Conservation (phyloP, 2,888 invertebrate species). For the Steromphala cineraria region DNA sequence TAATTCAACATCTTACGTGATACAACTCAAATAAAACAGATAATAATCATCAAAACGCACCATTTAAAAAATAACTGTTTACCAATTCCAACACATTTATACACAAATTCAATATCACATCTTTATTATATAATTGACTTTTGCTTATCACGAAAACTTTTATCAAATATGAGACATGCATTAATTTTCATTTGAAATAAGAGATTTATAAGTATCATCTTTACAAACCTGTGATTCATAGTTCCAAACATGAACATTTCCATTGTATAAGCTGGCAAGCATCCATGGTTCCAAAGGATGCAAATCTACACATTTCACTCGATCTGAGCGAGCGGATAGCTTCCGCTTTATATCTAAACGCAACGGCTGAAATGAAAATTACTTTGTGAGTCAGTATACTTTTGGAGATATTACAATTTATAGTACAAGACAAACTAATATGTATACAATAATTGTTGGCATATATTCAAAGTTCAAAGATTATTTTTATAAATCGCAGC, state of each 20-base stretch:
- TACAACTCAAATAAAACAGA: too few relatives aligned
- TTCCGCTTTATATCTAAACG: slow-evolving; percentile 98
- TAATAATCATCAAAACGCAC: too few relatives aligned
- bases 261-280: slow-evolving; percentile 97
- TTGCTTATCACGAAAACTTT: background rate
- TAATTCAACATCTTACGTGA: too few relatives aligned
- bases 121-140: background rate
- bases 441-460: too few relatives aligned
- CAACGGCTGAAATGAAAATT: slow-evolving; percentile 82
- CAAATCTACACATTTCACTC: slow-evolving; percentile 98
- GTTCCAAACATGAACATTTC: slow-evolving; percentile 99
- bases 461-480: too few relatives aligned
- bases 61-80: too few relatives aligned
- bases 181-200: background rate
- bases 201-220: background rate
- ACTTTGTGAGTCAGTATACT: too few relatives aligned
- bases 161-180: background rate
- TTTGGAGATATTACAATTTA: too few relatives aligned
- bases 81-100: too few relatives aligned
- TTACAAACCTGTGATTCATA: slow-evolving; percentile 87
- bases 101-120: too few relatives aligned
- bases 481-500: too few relatives aligned
- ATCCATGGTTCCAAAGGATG: slow-evolving; percentile 99
- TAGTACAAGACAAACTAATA: too few relatives aligned
- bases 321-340: slow-evolving; percentile 96